Evolutionary conservation across 1,140 invertebrate genomes (phyloP), one percentile per base, ranked within the genome.

Genomic region (Probaryconus sp.): DNA sequence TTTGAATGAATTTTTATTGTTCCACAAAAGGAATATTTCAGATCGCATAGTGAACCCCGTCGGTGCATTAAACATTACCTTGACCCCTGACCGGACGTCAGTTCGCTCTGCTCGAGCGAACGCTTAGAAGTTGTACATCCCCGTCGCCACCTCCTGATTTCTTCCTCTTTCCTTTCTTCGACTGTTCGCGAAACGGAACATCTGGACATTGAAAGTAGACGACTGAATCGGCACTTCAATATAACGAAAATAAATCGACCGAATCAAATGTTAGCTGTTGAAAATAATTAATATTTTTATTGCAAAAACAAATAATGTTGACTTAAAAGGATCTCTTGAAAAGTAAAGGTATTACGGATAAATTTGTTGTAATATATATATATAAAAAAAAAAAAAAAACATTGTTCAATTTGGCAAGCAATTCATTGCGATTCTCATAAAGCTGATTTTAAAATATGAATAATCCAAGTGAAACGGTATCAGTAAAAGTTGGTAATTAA

Each of bases 1-100:
- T 68, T 24, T 51, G 53, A 58, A 68, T 68, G 64, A 11, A 68
- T 68, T 68, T 61, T 61, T 61, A 30, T 48, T 61, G 42, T 61
- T 61, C 21, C 21, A 14, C 43, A 38, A 48, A 61, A 61, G 43
- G 33, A 61, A 18, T 30, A 48, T n/a, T 20, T 26, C 1, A 24
- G 1, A 11, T 18, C 21, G 20, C 26, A 17, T 55, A 55, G 11
- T 30, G 51, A 38, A 56, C 53, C 37, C 33, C 55, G 18, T 37
- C 16, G 42, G 63, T 24, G 16, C 21, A 11, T 71, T 71, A 55
- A 63, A 42, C 68, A 31, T 63, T 42, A 58, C 68, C 68, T 71
- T 60, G 61, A 73, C 70, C 70, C 47, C 10, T 24, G 55, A 50
- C 47, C 26, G n/a, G 18, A 37, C 47, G 21, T 51, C 35, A 37